Evolutionary conservation across 2,113 vertebrate genomes (phyloP), one percentile per base, ranked within the genome.

Genomic region (Microcebus griseorufus): DNA sequence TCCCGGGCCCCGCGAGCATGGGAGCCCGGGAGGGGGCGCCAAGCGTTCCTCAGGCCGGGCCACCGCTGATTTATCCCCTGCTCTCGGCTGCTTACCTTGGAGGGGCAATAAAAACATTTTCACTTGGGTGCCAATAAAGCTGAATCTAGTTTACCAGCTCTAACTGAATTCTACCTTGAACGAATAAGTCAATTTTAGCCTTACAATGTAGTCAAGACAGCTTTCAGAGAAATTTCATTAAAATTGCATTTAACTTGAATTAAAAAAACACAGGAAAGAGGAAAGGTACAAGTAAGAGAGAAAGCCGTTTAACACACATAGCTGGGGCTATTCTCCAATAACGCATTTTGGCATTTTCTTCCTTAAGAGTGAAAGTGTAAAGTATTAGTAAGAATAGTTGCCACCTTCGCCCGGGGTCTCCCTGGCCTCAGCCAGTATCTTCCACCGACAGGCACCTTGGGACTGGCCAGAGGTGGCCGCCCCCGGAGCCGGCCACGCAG

Each of bases 91-190:
- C 92, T 64, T 62, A 67, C 95, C 82, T 65, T 62, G 32, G 4
- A 53, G 79, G 48, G 2, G 88, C 45, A 39, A 95, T 69, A 94
- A 89, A 93, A 93, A 73, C 55, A 93, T 81, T 91, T 89, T 94
- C 94, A 80, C 93, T 62, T 4, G 60, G 84, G 62, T 37, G 64
- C 87, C 48, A 78, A 95, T 96, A 96, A 90, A 90, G 88, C 93
- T 3, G 76, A 96, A 93, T 93, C 85, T 51, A 78, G 90, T 95
- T 96, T 95, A 73, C 93, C 12, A 62, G 86, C 95, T 92, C 37
- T 96, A 97, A 97, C 96, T 80, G 92, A 88, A 92, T 93, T 86
- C 58, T 37, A 58, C 25, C 88, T 84, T 42, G 87, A 97, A 94
- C 95, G 90, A 95, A 37, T 79, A 94, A 93, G 93, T 92, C 96